Percentiles rank a stretch among this genome's conserved stretches.
Evolutionary conservation across 2,888 invertebrate genomes (phyloP).

Genomic region (Alloplasta piceator): DNA sequence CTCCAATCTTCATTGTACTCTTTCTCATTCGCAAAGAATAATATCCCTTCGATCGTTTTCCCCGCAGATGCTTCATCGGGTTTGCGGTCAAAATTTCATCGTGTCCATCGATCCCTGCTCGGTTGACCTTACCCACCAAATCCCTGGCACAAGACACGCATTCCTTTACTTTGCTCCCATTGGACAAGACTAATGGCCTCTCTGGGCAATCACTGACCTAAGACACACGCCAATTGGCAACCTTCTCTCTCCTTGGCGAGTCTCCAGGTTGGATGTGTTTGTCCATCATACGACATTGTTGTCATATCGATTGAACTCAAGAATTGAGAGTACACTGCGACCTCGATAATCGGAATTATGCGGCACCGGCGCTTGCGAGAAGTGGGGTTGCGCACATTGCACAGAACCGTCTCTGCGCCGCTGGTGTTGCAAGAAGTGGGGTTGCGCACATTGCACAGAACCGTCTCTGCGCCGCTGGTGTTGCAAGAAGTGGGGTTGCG

Average conservation of each 20-base stretch:
- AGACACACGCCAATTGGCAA: constrained; percentile 24
- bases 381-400: too few relatives aligned
- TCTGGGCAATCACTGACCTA: constrained; percentile 58
- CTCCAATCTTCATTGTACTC: not conserved
- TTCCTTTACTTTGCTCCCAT: constrained; percentile 8
- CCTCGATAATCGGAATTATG: too few relatives aligned
- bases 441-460: too few relatives aligned
- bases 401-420: too few relatives aligned
- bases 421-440: too few relatives aligned
- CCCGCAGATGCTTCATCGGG: not conserved
- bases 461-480: too few relatives aligned
- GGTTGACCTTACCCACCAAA: not conserved
- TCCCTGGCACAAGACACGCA: not conserved
- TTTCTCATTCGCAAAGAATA: not conserved
- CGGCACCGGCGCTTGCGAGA: too few relatives aligned
- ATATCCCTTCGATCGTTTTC: not conserved
- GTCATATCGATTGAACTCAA: not conserved
- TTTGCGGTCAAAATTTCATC: not conserved
- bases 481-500: too few relatives aligned
- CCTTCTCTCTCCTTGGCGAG: constrained; percentile 33
- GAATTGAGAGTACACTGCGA: constrained; percentile 7
- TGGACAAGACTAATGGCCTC: constrained; percentile 48
- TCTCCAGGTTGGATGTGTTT: constrained; percentile 19
- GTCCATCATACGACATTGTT: constrained; percentile 14
- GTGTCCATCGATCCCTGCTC: not conserved